Evolutionary conservation across 2,888 invertebrate species (phyloP), one percentile per base, ranked within the genome.

Genomic region (Maniola hyperantus): DNA sequence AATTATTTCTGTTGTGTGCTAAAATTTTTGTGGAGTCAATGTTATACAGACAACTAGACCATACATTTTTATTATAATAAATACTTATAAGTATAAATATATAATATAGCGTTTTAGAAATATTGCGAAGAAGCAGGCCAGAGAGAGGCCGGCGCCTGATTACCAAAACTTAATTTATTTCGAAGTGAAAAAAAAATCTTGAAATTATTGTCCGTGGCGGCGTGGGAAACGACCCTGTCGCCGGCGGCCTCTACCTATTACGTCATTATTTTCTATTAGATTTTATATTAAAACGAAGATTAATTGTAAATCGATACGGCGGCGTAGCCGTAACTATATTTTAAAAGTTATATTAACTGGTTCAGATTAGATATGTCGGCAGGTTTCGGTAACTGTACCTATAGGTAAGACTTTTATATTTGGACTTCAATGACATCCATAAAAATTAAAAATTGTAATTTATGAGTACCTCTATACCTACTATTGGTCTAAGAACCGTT

Each of bases 221-320:
- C 91, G 91, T 91, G 92, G 92, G 92, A 92, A 91, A 80, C 85
- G 87, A 85, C 85, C 89, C 89, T 91, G 90, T 90, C 88, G 91
- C 92, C 91, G 89, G 79, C 86, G 91, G 91, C 89, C 84, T 87
- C 88, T 26, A 4, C 26, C 26, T 83, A 91, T 91, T 92, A 91
- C 91, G 88, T 91, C 88, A 91, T 92, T 91, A 91, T 91, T 91
- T 90, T 87, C 89, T 91, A 92, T 92, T 91, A 91, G 87, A 91
- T 88, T 87, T 84, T 85, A 81, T 87, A 89, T 89, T 90, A 88
- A 89, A 88, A 86, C 79, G 84, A 83, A 87, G 87, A 92, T 91
- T 91, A 90, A 92, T 91, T 88, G 89, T 82, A 83, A 89, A 91
- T 88, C 89, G 89, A 91, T 91, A 86, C 77, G 78, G 77, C 83